Conservation (phyloP, 2,888 invertebrate genomes). For the Seira musarum region DNA sequence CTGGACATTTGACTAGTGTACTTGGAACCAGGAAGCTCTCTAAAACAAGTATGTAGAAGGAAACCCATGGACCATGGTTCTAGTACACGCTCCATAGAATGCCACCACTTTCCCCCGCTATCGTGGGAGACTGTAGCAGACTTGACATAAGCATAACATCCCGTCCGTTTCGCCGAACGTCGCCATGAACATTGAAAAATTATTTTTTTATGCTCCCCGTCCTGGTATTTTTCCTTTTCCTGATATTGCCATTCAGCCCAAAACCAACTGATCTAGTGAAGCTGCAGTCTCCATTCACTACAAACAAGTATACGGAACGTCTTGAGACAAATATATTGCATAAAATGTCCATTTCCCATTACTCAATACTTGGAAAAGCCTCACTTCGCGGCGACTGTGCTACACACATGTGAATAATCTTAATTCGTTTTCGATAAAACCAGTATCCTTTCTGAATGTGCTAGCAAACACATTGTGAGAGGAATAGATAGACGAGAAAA, state of each 20-base stretch:
- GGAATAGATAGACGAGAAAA: no score
- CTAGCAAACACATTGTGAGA: no score
- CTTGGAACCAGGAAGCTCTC: no score
- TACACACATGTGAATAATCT: slow-evolving; percentile 29
- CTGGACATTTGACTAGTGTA: no score
- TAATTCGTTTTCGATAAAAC: slow-evolving; percentile 7
- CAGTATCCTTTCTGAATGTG: no score
- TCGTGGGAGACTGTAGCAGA: neutral
- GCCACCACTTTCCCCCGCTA: no score
- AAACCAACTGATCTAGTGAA: no score
- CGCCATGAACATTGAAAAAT: neutral
- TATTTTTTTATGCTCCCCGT: neutral
- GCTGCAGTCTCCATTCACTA: no score
- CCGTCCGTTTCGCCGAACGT: neutral
- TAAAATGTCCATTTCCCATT: neutral
- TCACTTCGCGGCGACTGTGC: no score
- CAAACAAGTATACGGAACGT: neutral
- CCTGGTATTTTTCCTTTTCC: neutral
- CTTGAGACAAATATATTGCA: neutral
- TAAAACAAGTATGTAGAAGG: no score
- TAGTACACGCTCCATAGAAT: no score
- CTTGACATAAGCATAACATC: neutral
- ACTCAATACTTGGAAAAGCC: neutral
- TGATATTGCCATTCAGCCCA: neutral
- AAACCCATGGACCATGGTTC: no score